Evolutionary conservation across 2,113 vertebrate species (phyloP), one percentile per base, ranked within the genome.

Genomic region (Antennarius striatus): DNA sequence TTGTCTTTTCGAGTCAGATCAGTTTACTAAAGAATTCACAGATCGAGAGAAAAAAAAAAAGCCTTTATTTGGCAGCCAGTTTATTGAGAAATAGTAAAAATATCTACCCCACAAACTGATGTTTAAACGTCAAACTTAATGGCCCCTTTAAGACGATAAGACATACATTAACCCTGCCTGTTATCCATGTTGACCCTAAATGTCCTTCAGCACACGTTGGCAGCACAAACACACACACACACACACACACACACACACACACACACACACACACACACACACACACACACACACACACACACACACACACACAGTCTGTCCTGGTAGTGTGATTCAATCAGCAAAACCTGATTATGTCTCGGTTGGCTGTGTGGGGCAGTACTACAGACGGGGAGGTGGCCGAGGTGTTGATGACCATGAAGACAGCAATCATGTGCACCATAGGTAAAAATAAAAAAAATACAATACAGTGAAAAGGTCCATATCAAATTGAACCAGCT

Each of bases 381-480:
- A 64, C 49, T 48, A 82, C 68, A 61, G 71, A 75, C 68, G 62
- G 48, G 65, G 74, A 77, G 78, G 83, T 10, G 77, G 61, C 69
- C 29, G 60, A 69, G 85, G 85, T 80, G 75, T 58, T 2, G 43
- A 58, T 71, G 87, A 74, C 75, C 64, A 36, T 77, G 79, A 77
- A 57, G 64, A 71, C 74, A 76, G 81, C 83, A 80, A 81, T 86
- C 57, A 60, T 80, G 87, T 83, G 82, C 84, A 85, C 73, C 81
- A 77, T 79, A 73, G 81, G 88, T 81, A 83, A 75, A 79, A 49
- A 82, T 81, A 85, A 83, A 90, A 86, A 7, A 7, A 7, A 7
- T 4, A 7, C 5, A 7, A 88, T 90, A 92, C 91, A 93, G 92
- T 93, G 91, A 92, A 87, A 87, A 91, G 92, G 91, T 93, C 92